Percentiles rank a stretch among this genome's conserved stretches.
These are phyloP conservation scores for Embiotoca jacksoni DNA, from an alignment of 2,113 vertebrate species.

Conservation along the genomic window DNA sequence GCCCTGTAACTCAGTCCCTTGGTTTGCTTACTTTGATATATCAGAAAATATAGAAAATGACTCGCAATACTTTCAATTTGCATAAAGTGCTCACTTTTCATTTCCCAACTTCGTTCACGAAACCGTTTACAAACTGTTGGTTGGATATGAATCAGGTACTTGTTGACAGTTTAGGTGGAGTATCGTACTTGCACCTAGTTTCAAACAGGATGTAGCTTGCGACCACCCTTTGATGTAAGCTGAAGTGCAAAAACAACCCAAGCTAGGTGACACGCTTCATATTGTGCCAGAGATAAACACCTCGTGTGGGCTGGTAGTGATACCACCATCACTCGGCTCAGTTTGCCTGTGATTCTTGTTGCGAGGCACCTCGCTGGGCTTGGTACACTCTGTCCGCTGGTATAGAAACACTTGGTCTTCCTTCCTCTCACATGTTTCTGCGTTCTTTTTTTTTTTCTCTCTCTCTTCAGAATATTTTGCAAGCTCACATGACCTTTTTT, in stretches of 20 bases:
- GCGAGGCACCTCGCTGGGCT: constrained; percentile 7
- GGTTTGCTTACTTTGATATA: constrained; percentile 10
- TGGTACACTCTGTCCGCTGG: constrained; percentile 1
- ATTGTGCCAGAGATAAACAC: not conserved
- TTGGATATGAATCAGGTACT: constrained; percentile 54
- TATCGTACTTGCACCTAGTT: constrained; percentile 43
- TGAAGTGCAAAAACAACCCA: constrained; percentile 8
- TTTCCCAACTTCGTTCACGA: not conserved
- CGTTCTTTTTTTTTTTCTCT: constrained; percentile 44
- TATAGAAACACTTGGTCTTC: constrained; percentile 60
- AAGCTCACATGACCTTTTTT: constrained; percentile 65
- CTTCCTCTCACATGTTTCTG: constrained; percentile 59
- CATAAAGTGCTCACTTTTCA: not conserved
- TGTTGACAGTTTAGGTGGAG: constrained; percentile 79
- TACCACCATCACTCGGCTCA: not conserved
- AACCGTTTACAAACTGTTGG: not conserved
- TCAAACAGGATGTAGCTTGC: constrained; percentile 73
- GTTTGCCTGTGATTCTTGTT: constrained; percentile 56
- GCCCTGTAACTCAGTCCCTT: not conserved
- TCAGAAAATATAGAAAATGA: not conserved
- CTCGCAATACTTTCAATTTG: not conserved
- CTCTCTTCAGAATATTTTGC: constrained; percentile 48
- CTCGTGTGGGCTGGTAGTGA: not conserved
- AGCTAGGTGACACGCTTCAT: not conserved
- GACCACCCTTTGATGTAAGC: constrained; percentile 46